Base-by-base conservation (phyloP, 2,797 vertebrate species). In the Molossus alvarezi region DNA sequence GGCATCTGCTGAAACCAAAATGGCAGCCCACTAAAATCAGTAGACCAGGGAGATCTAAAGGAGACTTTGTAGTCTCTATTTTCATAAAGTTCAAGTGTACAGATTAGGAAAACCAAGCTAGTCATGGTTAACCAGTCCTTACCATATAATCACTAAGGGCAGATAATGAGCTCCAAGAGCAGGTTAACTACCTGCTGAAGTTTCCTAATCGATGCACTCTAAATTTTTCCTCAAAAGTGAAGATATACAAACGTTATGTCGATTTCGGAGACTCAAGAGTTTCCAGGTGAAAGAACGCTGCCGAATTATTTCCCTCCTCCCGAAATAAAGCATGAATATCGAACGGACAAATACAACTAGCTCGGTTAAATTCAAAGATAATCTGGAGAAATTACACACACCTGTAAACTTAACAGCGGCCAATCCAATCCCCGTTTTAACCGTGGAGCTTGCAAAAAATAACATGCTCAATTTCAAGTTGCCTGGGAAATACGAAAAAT, bases 11-110 rank as follows among this genome's bases (percentile, higher is more conserved):
- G 64, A 97, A 97, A 87, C 87, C 95, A 98, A 97, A 97, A 98
- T 98, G 97, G 97, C 97, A 98, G 96, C 90, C 90, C 73, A 81
- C 88, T 89, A 71, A 96, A 95, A 95, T 94, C 88, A 88, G 87
- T 48, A 93, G 58, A 86, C 58, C 45, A 85, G 88, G 33, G 76
- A 57, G 25, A 92, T 90, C 64, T 90, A 92, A 84, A 93, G 55
- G 41, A 87, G 93, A 90, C 79, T 93, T 73, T 83, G 81, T 45
- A 72, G 73, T 77, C 79, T 92, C 64, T 88, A 93, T 97, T 96
- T 97, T 96, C 92, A 83, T 51, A 14, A 96, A 94, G 79, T 94
- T 96, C 92, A 96, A 95, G 71, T 57, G 65, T 64, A 89, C 11
- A 11, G 67, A 85, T 88, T 88, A 79, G 84, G 62, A 91, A 83